Evolutionary conservation across 2,113 vertebrate species (phyloP).

Genomic region (Propithecus coquereli): DNA sequence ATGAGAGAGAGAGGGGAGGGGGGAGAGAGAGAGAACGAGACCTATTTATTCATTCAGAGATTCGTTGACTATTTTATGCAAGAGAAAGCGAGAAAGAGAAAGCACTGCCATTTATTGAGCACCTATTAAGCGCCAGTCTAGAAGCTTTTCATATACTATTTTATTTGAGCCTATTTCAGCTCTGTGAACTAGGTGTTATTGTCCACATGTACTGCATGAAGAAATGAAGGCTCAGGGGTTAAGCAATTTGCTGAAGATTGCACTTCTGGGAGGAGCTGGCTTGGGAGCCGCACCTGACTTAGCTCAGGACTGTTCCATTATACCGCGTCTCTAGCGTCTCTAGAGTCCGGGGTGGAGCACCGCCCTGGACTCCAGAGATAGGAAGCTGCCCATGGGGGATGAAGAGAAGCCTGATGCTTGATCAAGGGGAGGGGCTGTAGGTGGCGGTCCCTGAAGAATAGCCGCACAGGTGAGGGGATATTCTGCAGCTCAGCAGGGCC

Average conservation of each 20-base stretch:
- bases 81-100: not conserved
- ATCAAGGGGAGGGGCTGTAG: not conserved
- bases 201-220: not conserved
- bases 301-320: not conserved
- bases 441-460: not conserved
- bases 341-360: not conserved
- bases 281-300: not conserved
- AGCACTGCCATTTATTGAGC: not conserved
- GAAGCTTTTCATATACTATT: not conserved
- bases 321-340: fast-evolving
- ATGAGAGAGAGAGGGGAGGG: not conserved
- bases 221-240: not conserved
- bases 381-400: not conserved
- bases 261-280: not conserved
- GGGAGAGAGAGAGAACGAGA: no score
- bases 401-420: no score
- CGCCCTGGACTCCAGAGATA: not conserved
- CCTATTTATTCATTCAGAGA: not conserved
- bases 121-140: not conserved
- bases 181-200: not conserved
- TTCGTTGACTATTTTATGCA: not conserved
- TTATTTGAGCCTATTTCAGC: not conserved
- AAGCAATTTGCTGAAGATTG: not conserved
- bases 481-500: not conserved
- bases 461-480: not conserved